These are phyloP conservation scores for Blera fallax DNA, from an alignment of 2,888 invertebrate species.

Conservation along the genomic window DNA sequence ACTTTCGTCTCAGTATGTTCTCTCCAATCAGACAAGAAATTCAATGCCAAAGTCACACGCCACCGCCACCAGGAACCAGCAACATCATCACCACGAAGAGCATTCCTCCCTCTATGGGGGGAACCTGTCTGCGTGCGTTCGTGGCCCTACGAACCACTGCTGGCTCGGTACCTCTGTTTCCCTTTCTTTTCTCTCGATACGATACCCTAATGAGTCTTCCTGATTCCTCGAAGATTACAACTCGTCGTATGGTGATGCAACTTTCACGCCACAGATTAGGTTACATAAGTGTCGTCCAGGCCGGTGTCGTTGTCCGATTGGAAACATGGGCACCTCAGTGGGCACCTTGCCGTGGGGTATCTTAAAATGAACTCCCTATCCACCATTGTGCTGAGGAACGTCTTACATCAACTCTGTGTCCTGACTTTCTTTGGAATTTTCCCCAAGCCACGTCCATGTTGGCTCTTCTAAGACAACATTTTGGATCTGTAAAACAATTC, in stretches of 20 bases:
- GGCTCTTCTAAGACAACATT: no score
- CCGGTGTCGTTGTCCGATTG: slow-evolving; percentile 26
- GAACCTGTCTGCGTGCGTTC: slow-evolving; percentile 42
- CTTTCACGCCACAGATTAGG: slow-evolving; percentile 70
- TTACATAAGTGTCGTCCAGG: slow-evolving; percentile 66
- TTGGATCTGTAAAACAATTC: no score
- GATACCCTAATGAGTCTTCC: slow-evolving; percentile 68
- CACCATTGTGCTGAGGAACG: no score
- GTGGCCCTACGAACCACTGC: slow-evolving; percentile 23
- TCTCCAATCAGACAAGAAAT: slow-evolving; percentile 68
- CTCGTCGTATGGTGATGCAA: slow-evolving; percentile 61
- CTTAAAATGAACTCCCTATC: no score
- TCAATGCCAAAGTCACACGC: slow-evolving; percentile 71
- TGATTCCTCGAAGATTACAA: slow-evolving; percentile 61
- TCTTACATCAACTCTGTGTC: no score
- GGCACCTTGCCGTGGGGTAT: no score
- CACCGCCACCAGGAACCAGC: slow-evolving; percentile 24
- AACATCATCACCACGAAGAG: neutral
- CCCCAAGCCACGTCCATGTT: no score
- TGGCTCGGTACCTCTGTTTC: no score
- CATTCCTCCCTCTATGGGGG: neutral
- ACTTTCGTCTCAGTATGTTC: slow-evolving; percentile 45
- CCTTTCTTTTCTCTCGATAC: slow-evolving; percentile 61
- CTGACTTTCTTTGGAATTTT: no score
- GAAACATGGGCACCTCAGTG: no score